These are phyloP conservation scores for Zootermopsis nevadensis DNA, from an alignment of 2,888 invertebrate genomes.

Conservation along the genomic window DNA sequence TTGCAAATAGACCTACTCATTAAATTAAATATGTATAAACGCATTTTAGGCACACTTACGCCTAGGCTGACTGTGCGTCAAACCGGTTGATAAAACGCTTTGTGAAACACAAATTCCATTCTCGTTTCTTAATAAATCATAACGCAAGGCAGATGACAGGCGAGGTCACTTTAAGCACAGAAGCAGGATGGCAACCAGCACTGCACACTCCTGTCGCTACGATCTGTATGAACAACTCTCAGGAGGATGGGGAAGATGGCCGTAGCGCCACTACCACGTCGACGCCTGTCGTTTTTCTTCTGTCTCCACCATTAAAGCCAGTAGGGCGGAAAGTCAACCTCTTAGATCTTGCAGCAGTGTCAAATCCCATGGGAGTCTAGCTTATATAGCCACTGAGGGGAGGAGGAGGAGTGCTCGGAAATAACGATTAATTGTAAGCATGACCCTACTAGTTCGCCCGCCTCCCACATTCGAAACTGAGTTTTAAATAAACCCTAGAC, in stretches of 20 bases:
- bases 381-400: background rate
- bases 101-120: too few relatives aligned
- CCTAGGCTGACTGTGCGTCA: too few relatives aligned
- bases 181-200: slow-evolving; percentile 12
- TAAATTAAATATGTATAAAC: too few relatives aligned
- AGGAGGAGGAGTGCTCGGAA: background rate
- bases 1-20: too few relatives aligned
- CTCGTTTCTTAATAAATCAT: too few relatives aligned
- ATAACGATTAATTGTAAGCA: slow-evolving; percentile 34
- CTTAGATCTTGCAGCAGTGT: slow-evolving; percentile 32
- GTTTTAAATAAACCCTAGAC: slow-evolving; percentile 5
- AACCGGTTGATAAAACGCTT: too few relatives aligned
- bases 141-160: background rate
- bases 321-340: slow-evolving; percentile 38
- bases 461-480: background rate
- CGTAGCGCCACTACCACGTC: slow-evolving; percentile 52
- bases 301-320: slow-evolving; percentile 47
- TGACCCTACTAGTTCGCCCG: background rate
- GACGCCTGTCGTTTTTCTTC: slow-evolving; percentile 54
- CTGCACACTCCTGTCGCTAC: background rate
- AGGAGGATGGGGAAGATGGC: slow-evolving; percentile 47
- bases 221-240: slow-evolving; percentile 18
- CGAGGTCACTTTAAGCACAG: background rate
- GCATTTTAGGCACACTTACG: too few relatives aligned
- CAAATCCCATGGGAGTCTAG: slow-evolving; percentile 23